Base-by-base conservation (phyloP, 2,113 vertebrate genomes). In the Taxidea taxus region DNA sequence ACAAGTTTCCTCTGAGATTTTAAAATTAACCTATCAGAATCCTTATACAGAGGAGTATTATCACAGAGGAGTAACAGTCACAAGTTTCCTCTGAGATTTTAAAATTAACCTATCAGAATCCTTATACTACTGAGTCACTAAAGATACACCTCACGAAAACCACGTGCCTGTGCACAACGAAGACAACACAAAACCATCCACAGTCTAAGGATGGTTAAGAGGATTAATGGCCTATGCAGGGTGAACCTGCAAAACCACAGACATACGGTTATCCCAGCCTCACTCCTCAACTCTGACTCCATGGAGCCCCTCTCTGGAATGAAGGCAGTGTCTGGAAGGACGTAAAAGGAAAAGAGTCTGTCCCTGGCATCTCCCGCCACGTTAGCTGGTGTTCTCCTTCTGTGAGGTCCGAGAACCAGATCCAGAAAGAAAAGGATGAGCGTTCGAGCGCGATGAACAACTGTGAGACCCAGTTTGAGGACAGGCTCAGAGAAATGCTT, bases 91-190 rank as follows among this genome's bases (percentile, higher is more conserved):
- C 27, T 4, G 56, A 29, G 10, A 56, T 37, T 58, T 90, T 56
- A 64, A 74, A 74, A 60, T 47, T 54, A 51, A 8, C 23, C 80
- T n/a, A 11, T 13, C 4, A 14, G 27, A 91, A 60, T 4, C 13
- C 77, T 92, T 11, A 20, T 29, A 27, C 23, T n/a, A 49, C 14
- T 58, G 14, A 49, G 7, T 29, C 51, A 70, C 23, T 62, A 42
- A 44, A 87, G 84, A 75, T 3, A 29, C 1, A 86, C 0, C 0
- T 75, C 54, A 39, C 8, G 13, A 0, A 39, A 39, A 23, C 29
- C 16, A 1, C 42, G 6, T 8, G 3, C 0, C 1, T 34, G 12
- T 74, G n/a, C 27, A 37, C 21, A 34, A 34, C 11, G 54, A 34
- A 94, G 49, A 82, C 10, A 15, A 12, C 3, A 4, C 4, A 21